Conservation (phyloP, 2,888 invertebrate species). For the Eilema griseolum region DNA sequence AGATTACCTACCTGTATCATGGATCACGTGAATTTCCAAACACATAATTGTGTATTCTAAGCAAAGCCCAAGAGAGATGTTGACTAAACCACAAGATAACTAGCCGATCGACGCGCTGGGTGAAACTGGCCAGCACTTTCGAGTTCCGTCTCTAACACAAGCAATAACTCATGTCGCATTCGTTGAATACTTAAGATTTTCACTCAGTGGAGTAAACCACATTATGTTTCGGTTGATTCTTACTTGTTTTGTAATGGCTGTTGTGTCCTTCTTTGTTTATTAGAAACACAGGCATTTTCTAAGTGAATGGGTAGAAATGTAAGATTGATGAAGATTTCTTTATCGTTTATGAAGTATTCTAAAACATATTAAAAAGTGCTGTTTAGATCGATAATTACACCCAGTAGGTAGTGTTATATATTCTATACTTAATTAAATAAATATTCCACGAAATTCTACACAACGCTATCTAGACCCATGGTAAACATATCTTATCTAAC, state of each 20-base stretch:
- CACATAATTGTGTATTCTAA: background rate
- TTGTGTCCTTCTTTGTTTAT: slow-evolving; percentile 2
- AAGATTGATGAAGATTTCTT: background rate
- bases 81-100: slow-evolving; percentile 3
- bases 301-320: background rate
- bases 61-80: slow-evolving; percentile 2
- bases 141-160: slow-evolving; percentile 8
- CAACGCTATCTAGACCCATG: too few relatives aligned
- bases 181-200: slow-evolving; percentile 13
- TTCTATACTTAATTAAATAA: too few relatives aligned
- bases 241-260: background rate
- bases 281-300: slow-evolving; percentile 4
- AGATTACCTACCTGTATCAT: too few relatives aligned
- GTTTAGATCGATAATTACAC: too few relatives aligned
- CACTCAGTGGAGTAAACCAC: slow-evolving; percentile 13
- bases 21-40: background rate
- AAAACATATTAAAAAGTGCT: too few relatives aligned
- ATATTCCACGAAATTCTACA: too few relatives aligned
- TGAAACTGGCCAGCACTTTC: slow-evolving; percentile 11
- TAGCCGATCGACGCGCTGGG: background rate
- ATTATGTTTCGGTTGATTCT: slow-evolving; percentile 12
- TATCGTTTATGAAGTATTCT: too few relatives aligned
- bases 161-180: slow-evolving; percentile 4
- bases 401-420: too few relatives aligned
- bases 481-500: too few relatives aligned